Evolutionary conservation across 1,140 invertebrate genomes (phyloP), one percentile per base, ranked within the genome.

Genomic region (Pseudomyrmex concolor): DNA sequence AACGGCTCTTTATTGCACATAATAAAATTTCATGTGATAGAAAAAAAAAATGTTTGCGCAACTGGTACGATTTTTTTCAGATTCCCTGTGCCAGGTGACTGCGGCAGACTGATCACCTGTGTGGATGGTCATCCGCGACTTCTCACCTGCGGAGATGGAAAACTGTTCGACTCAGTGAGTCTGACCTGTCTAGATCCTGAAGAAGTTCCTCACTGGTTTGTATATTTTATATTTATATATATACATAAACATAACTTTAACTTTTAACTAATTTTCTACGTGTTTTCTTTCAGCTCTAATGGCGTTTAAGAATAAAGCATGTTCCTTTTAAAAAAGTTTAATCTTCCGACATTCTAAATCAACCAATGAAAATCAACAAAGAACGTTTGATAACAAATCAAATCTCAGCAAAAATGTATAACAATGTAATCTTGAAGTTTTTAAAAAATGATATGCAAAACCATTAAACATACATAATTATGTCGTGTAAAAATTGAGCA

Each of bases 91-190:
- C 96, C 97, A 17, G 97, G 97, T 34, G 97, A 98, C 90, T 97
- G 97, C 91, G 96, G 97, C 89, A 95, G 96, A 68, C 95, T 98
- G 59, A 98, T 98, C 91, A 98, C 97, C 34, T 98, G 98, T 91
- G 97, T 98, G 43, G 97, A 98, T 84, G 97, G 97, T 3, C 95
- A 97, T 91, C 98, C 98, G 1, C 95, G 98, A 85, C 95, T 98
- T 45, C 97, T 98, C 85, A 96, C 96, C 54, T 99, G 98, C 90
- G 97, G 97, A 25, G 97, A 98, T 81, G 97, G 96, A 86, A 97
- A 97, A 93, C 96, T 98, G 17, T 97, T 98, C 89, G 97, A 98
- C 88, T 97, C 97, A 83, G 95, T 96, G 59, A 96, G 96, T 85
- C 94, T 98, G 2, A 97, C 97, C 66, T 99, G 98, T 89, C 96